These are phyloP conservation scores for Nannoperca obscura DNA, from an alignment of 2,797 vertebrate species.

Conservation along the genomic window DNA sequence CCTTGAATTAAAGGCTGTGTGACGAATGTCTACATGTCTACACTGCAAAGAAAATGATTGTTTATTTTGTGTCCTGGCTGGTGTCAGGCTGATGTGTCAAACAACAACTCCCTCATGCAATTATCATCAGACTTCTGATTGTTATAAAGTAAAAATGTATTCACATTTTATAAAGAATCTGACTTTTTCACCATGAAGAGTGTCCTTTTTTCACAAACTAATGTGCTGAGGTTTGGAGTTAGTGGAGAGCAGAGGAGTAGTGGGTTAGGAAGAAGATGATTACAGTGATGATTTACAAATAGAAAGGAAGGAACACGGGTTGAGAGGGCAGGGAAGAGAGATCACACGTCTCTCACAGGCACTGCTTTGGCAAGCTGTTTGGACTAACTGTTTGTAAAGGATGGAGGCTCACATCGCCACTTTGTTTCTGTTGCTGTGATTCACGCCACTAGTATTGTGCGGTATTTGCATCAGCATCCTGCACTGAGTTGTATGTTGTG, in stretches of 20 bases:
- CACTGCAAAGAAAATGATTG: constrained; percentile 19
- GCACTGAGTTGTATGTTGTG: constrained; percentile 39
- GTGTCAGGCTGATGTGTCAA: constrained; percentile 36
- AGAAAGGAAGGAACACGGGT: neutral
- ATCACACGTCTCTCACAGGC: constrained; percentile 47
- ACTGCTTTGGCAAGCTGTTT: constrained; percentile 62
- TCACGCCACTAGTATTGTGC: constrained; percentile 28
- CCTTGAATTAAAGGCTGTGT: neutral
- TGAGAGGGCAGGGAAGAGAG: constrained; percentile 33
- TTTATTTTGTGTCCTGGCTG: constrained; percentile 32
- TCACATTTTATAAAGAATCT: constrained; percentile 22
- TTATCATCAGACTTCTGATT: constrained; percentile 25
- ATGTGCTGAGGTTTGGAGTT: constrained; percentile 23
- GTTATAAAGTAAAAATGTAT: constrained; percentile 24
- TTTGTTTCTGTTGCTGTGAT: constrained; percentile 57
- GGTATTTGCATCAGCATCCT: constrained; percentile 49
- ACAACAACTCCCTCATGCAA: constrained; percentile 17
- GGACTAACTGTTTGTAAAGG: constrained; percentile 40
- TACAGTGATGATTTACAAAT: neutral
- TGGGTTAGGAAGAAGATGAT: constrained; percentile 20
- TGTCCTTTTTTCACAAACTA: neutral
- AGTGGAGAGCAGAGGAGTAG: constrained; percentile 10
- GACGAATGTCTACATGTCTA: neutral
- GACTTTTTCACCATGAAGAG: constrained; percentile 22
- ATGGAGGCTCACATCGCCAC: constrained; percentile 6